These are phyloP conservation scores for Bucco capensis DNA, from an alignment of 2,113 vertebrate species.

Conservation along the genomic window DNA sequence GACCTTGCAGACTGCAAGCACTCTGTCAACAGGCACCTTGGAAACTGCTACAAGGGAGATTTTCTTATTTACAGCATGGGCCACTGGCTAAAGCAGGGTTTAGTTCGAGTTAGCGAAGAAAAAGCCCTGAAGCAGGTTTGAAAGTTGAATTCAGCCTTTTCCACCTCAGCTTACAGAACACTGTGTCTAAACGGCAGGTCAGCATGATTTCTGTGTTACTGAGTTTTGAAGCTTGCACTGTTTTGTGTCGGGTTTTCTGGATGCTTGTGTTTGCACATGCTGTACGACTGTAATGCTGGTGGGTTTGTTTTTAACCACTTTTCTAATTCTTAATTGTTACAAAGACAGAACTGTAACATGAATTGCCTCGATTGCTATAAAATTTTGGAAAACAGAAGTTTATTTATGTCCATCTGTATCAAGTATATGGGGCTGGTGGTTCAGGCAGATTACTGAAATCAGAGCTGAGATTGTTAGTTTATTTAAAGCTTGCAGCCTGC, in stretches of 20 bases:
- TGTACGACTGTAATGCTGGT: background rate
- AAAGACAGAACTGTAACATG: constrained; percentile 19
- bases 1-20: background rate
- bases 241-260: background rate
- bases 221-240: background rate
- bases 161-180: background rate
- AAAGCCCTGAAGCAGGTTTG: background rate
- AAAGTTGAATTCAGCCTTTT: background rate
- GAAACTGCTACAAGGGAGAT: background rate
- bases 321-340: constrained; percentile 35
- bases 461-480: background rate
- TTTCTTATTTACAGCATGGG: background rate
- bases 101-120: background rate
- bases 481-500: background rate
- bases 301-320: constrained; percentile 54
- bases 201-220: background rate
- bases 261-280: background rate
- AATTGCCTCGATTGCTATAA: constrained; percentile 39
- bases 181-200: background rate
- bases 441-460: background rate
- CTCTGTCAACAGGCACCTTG: background rate
- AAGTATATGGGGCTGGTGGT: background rate
- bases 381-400: constrained; percentile 25
- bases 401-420: background rate
- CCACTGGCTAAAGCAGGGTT: background rate